Evolutionary conservation across 2,888 invertebrate species (phyloP), one percentile per base, ranked within the genome.

Genomic region (Drosophila leonis): DNA sequence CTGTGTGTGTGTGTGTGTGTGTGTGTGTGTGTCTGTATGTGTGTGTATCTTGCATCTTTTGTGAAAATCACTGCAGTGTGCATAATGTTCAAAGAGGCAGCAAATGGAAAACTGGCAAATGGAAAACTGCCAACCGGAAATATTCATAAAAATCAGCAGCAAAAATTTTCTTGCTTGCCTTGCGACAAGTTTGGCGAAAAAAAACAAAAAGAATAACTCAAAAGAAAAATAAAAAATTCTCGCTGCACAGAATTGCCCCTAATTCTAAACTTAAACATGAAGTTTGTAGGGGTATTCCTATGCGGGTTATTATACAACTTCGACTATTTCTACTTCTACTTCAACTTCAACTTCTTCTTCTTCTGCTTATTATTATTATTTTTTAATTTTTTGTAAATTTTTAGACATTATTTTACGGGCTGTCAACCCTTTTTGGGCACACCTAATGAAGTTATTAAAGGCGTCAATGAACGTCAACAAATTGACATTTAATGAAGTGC

Each of bases 401-500:
- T 24, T 20, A 8, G 20, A 4, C 13, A 12, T 12, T 31, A 12
- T 49, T 10, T 49, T 39, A 51, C 33, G 51, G 33, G 33, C 4
- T 69, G 72, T 72, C 66, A 81, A 78, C 78, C 78, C 78, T 63
- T 65, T 65, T 79, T 63, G 27, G n/a, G 13, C 56, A 42, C 72
- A 69, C 52, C 80, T 90, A 87, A 87, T 87, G 87, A 90, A 90
- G 87, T 81, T 76, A 86, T 87, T 90, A 88, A 59, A 31, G 65
- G 48, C 83, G 74, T 89, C 87, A 83, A 90, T 90, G 87, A 80
- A 87, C 87, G 72, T 79, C 84, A 89, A 82, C 83, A 80, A 87
- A 87, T 87, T 83, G 87, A 87, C 87, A 83, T 86, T 86, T 86
- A 89, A 86, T 89, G 78, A 86, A 89, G 88, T 76, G 70, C 80